Evolutionary conservation across 92 coral and sea anemone genomes (phyloP).

Genomic region (Galaxea fascicularis): DNA sequence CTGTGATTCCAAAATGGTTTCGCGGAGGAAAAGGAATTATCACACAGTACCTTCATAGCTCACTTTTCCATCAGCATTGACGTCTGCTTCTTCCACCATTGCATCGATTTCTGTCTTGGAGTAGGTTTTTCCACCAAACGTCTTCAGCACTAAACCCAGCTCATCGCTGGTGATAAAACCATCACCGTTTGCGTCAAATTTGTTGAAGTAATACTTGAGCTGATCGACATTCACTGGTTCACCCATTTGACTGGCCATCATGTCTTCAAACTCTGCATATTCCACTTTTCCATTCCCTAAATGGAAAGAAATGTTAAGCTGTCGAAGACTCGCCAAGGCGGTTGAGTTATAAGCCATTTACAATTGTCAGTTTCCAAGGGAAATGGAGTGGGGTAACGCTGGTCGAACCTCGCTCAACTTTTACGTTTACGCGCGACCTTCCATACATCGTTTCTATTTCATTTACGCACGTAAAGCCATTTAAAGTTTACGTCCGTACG

Average conservation of each 20-base stretch:
- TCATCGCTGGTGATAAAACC: conserved; percentile 81
- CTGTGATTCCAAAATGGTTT: too few species aligned
- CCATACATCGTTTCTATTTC: too few species aligned
- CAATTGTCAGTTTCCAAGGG: too few species aligned
- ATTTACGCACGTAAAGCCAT: too few species aligned
- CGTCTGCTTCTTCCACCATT: conserved; percentile 74
- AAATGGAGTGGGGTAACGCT: too few species aligned
- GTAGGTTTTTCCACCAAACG: conserved; percentile 62
- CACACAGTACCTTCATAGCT: conserved; percentile 70
- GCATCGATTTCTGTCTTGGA: conserved; percentile 67
- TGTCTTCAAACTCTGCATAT: conserved; percentile 75
- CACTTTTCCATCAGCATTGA: conserved; percentile 76
- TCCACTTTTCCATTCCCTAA: conserved; percentile 83
- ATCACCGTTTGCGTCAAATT: conserved; percentile 76
- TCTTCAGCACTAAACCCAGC: conserved; percentile 70
- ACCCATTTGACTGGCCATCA: conserved; percentile 87
- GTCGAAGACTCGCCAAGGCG: too few species aligned
- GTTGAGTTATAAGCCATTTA: too few species aligned
- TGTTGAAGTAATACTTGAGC: conserved; percentile 63
- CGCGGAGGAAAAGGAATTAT: too few species aligned
- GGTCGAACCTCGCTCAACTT: too few species aligned
- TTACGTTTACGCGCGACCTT: too few species aligned
- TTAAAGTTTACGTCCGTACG: too few species aligned
- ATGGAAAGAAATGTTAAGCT: too few species aligned
- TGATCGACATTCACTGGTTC: conserved; percentile 63